phyloP scores from a whole-genome alignment of 2,888 invertebrate species.

The Capitulum mitella region DNA sequence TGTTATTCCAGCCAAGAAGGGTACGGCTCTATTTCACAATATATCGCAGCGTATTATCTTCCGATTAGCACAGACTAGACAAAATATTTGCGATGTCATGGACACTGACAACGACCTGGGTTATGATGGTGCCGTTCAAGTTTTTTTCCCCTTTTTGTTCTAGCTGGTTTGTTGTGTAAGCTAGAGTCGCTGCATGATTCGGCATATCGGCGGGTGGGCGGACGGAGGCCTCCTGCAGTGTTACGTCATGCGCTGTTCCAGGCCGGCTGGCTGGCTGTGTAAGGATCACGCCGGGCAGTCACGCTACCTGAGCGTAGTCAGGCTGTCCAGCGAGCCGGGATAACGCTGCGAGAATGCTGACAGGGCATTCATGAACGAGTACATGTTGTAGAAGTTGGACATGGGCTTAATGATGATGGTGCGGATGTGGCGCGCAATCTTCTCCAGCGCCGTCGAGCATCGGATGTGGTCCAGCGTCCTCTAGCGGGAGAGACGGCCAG shows the following conservation, averaged over 20 bases:
- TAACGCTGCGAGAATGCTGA: slow-evolving; percentile 50
- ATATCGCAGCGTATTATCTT: too few relatives aligned
- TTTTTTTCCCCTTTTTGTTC: too few relatives aligned
- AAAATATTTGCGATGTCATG: too few relatives aligned
- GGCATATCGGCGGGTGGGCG: too few relatives aligned
- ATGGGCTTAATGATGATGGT: slow-evolving; percentile 63
- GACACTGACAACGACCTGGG: too few relatives aligned
- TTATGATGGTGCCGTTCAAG: too few relatives aligned
- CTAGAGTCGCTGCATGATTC: too few relatives aligned
- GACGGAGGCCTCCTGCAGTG: too few relatives aligned
- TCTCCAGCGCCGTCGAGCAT: slow-evolving; percentile 60
- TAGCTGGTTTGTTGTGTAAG: too few relatives aligned
- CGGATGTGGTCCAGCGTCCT: slow-evolving; percentile 65
- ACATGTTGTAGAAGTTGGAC: slow-evolving; percentile 70
- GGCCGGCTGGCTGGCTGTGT: neutral
- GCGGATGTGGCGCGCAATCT: slow-evolving; percentile 59
- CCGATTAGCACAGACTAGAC: too few relatives aligned
- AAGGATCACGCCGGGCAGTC: neutral
- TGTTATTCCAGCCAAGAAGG: too few relatives aligned
- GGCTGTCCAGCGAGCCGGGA: slow-evolving; percentile 31
- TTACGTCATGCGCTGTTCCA: neutral
- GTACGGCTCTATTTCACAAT: too few relatives aligned
- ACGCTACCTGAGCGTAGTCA: slow-evolving; percentile 35
- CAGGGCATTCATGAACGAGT: slow-evolving; percentile 75
- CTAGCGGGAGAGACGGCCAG: slow-evolving; percentile 41